These are phyloP conservation scores for Nemotelus pantherinus DNA, from an alignment of 2,888 invertebrate genomes.

Conservation along the genomic window DNA sequence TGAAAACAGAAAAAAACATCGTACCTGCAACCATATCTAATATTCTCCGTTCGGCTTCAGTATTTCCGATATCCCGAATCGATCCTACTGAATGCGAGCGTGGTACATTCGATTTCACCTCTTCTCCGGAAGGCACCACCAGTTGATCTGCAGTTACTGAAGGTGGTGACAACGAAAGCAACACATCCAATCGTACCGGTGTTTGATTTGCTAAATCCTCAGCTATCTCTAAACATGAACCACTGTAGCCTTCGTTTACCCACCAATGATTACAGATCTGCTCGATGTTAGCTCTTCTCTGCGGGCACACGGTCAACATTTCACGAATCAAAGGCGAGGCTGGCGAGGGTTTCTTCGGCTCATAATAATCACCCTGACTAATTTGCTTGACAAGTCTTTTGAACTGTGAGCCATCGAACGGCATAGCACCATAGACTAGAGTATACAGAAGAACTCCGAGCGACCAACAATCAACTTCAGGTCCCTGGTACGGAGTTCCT, in stretches of 20 bases:
- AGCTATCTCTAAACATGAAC: constrained; percentile 84
- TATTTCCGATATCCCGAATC: constrained; percentile 77
- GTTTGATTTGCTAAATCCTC: constrained; percentile 91
- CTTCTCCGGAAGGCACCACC: constrained; percentile 71
- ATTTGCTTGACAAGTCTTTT: constrained; percentile 96
- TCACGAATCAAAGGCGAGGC: constrained; percentile 94
- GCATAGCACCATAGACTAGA: constrained; percentile 99
- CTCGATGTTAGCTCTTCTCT: constrained; percentile 88
- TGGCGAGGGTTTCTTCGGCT: constrained; percentile 92
- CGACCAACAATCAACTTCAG: constrained; percentile 96
- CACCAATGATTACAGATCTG: constrained; percentile 97
- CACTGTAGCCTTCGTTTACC: constrained; percentile 88
- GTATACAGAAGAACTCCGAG: constrained; percentile 97
- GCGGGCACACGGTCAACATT: constrained; percentile 93
- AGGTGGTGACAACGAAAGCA: constrained; percentile 86
- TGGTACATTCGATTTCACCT: constrained; percentile 67
- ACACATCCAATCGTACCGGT: constrained; percentile 86
- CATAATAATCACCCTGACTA: constrained; percentile 96
- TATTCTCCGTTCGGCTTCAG: constrained; percentile 77
- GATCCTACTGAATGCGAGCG: constrained; percentile 78
- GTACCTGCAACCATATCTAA: constrained; percentile 74
- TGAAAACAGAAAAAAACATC: constrained; percentile 4
- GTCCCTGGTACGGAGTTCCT: constrained; percentile 95
- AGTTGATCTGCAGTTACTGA: constrained; percentile 79
- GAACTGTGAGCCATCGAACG: constrained; percentile 98